phyloP scores from a whole-genome alignment of 2,113 vertebrate genomes.

The Pyrgilauda ruficollis region DNA sequence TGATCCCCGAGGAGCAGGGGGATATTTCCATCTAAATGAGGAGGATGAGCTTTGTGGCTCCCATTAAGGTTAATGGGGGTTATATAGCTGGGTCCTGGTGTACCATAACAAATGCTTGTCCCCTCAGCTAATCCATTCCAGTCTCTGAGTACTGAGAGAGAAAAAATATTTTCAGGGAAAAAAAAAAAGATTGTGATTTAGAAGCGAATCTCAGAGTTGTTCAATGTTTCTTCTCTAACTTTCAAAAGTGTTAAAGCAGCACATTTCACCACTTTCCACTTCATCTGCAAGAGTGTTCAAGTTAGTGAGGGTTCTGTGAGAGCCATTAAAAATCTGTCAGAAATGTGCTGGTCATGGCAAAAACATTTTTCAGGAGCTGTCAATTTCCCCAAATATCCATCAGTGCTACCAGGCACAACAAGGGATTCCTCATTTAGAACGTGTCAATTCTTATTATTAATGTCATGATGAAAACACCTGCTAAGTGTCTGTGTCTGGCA shows the following conservation, averaged over 20 bases:
- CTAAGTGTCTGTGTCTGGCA: conserved; percentile 48
- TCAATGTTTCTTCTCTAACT: background rate
- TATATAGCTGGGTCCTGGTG: background rate
- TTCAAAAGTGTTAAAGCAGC: conserved; percentile 15
- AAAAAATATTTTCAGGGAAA: background rate
- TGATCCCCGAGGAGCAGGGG: conserved; percentile 1
- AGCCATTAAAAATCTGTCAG: conserved; percentile 75
- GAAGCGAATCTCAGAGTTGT: background rate
- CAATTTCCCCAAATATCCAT: conserved; percentile 63
- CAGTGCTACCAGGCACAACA: conserved; percentile 46
- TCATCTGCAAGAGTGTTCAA: conserved; percentile 60
- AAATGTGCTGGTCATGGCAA: conserved; percentile 65
- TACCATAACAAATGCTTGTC: background rate
- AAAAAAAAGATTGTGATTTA: background rate
- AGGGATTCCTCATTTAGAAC: conserved; percentile 68
- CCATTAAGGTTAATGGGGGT: conserved; percentile 39
- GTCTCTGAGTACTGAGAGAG: background rate
- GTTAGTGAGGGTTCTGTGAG: conserved; percentile 43
- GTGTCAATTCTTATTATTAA: conserved; percentile 72
- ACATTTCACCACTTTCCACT: conserved; percentile 47
- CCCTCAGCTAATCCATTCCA: background rate
- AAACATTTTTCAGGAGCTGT: conserved; percentile 68
- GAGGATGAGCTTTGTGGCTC: background rate
- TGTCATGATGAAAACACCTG: conserved; percentile 54
- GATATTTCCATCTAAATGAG: conserved; percentile 43